These are phyloP conservation scores for Chaunax sp. DNA, from an alignment of 2,797 vertebrate genomes.

Conservation along the genomic window DNA sequence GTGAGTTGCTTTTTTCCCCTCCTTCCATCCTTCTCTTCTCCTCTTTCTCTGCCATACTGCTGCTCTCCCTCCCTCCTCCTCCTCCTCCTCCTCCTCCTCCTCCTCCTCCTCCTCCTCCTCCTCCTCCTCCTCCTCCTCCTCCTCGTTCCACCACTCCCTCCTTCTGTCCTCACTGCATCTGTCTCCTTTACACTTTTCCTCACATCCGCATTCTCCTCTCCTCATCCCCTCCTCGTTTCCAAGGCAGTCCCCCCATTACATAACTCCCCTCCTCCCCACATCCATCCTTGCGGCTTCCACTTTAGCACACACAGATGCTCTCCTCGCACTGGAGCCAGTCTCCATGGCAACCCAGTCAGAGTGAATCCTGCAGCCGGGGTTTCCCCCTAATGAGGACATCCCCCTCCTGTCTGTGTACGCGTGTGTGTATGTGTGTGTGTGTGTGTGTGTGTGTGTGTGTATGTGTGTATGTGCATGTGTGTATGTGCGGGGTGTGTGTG, in stretches of 20 bases:
- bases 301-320: slow-evolving; percentile 36
- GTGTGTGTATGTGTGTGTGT: slow-evolving; percentile 34
- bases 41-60: slow-evolving; percentile 4
- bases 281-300: slow-evolving; percentile 50
- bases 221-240: slow-evolving; percentile 36
- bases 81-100: slow-evolving; percentile 47
- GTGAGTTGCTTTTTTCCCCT: slow-evolving; percentile 79
- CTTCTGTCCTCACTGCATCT: slow-evolving; percentile 60
- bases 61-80: neutral
- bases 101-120: neutral
- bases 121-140: slow-evolving; percentile 48
- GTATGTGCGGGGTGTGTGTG: slow-evolving; percentile 14
- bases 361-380: slow-evolving; percentile 85
- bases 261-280: slow-evolving; percentile 59
- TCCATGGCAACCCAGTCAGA: slow-evolving; percentile 83
- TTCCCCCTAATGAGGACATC: slow-evolving; percentile 84
- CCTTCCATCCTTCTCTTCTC: neutral
- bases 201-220: slow-evolving; percentile 21
- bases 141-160: neutral
- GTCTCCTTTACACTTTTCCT: slow-evolving; percentile 76
- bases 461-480: too few relatives aligned
- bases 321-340: slow-evolving; percentile 80
- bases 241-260: slow-evolving; percentile 70
- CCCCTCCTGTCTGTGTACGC: slow-evolving; percentile 66
- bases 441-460: slow-evolving; percentile 34